Conservation (phyloP, 2,113 vertebrate genomes). For the Burhinus oedicnemus region DNA sequence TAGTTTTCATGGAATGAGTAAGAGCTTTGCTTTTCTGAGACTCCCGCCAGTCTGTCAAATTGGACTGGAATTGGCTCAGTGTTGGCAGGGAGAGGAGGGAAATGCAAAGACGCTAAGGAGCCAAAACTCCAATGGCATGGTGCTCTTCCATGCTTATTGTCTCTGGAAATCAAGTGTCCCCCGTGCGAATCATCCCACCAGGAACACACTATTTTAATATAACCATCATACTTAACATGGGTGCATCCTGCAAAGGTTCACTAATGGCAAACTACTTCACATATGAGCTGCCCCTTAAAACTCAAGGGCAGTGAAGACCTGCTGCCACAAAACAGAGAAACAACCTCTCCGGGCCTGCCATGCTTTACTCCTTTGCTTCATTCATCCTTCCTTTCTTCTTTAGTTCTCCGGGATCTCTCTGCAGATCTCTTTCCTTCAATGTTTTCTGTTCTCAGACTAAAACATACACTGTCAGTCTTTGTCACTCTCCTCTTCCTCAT, state of each 20-base stretch:
- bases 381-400: neutral
- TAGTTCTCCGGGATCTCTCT: neutral
- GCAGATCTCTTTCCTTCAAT: neutral
- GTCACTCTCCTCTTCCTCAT: neutral
- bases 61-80: neutral
- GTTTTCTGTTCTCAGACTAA: neutral
- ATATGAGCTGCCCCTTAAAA: neutral
- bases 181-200: neutral
- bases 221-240: neutral
- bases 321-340: neutral
- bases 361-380: neutral
- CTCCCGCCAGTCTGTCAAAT: neutral
- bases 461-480: neutral
- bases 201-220: neutral
- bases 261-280: neutral
- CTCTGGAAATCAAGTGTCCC: neutral
- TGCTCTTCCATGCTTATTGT: neutral
- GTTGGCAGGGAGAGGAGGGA: neutral
- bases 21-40: neutral
- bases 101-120: neutral
- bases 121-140: neutral
- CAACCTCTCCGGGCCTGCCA: neutral
- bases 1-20: neutral
- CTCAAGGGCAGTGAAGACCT: neutral
- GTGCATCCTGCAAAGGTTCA: neutral